phyloP scores from a whole-genome alignment of 2,888 invertebrate species.

The Fabriciana adippe region DNA sequence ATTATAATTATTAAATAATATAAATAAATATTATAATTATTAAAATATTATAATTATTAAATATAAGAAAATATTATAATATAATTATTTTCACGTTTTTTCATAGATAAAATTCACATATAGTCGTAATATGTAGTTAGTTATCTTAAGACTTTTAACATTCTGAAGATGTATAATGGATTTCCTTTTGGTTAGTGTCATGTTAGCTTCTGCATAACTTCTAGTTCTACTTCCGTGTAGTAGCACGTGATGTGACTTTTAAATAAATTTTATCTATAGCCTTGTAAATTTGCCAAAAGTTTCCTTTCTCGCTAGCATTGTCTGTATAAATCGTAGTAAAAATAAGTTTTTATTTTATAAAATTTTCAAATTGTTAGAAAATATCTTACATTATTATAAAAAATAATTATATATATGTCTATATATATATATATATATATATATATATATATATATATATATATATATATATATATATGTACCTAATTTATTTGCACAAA shows the following conservation, averaged over 20 bases:
- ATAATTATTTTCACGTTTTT: too few species aligned
- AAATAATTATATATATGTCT: too few species aligned
- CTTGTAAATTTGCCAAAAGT: conserved; percentile 18
- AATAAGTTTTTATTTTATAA: neutral
- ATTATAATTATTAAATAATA: too few species aligned
- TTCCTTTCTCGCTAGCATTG: neutral
- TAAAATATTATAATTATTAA: too few species aligned
- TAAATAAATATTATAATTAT: too few species aligned
- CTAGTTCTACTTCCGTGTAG: conserved; percentile 3
- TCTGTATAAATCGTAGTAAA: neutral
- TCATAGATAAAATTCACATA: conserved; percentile 17
- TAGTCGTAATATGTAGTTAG: conserved; percentile 8
- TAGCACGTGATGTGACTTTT: neutral
- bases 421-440: too few species aligned
- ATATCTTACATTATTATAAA: neutral
- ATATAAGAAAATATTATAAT: too few species aligned
- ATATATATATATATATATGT: too few species aligned
- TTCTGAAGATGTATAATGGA: conserved; percentile 8
- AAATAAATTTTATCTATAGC: conserved; percentile 21
- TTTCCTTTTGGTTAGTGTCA: conserved; percentile 2
- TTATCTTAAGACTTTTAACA: conserved; percentile 22
- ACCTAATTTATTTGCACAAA: neutral
- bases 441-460: too few species aligned
- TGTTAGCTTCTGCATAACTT: conserved; percentile 9
- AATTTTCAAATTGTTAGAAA: neutral